phyloP scores from a whole-genome alignment of 2,888 invertebrate genomes.

The Trissonchulus latispiculum region DNA sequence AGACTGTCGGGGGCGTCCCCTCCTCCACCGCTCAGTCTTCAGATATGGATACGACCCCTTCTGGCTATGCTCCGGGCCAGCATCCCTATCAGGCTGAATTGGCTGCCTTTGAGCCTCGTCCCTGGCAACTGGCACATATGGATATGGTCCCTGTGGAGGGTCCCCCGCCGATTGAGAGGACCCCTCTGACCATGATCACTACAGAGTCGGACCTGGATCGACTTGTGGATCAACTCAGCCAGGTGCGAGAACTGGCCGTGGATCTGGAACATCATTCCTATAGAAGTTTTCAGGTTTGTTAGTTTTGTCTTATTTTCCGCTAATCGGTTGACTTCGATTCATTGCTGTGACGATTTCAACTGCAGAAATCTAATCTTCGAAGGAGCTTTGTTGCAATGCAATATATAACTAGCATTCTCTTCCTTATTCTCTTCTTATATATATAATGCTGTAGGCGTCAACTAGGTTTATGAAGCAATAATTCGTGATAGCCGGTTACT shows the following conservation, averaged over 20 bases:
- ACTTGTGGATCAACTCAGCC: conserved; percentile 58
- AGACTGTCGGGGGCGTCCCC: background rate
- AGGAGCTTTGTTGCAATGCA: too few species aligned
- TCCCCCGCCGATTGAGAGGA: conserved; percentile 54
- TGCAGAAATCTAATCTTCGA: too few species aligned
- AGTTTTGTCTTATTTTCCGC: background rate
- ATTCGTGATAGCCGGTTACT: too few species aligned
- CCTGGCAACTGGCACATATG: conserved; percentile 13
- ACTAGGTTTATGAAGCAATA: too few species aligned
- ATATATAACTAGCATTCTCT: too few species aligned
- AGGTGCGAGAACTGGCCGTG: conserved; percentile 66
- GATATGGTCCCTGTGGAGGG: conserved; percentile 34
- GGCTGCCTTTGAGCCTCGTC: conserved; percentile 29
- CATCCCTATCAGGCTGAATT: conserved; percentile 37
- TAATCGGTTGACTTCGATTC: conserved; percentile 5
- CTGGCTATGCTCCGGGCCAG: conserved; percentile 8
- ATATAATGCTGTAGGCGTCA: too few species aligned
- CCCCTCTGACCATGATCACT: conserved; percentile 60
- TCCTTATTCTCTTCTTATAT: too few species aligned
- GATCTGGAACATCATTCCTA: conserved; percentile 58
- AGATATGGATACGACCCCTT: background rate
- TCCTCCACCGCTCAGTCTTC: background rate
- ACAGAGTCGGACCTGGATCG: conserved; percentile 56
- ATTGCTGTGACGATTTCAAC: too few species aligned
- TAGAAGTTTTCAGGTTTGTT: background rate